Percentiles rank a stretch among this genome's conserved stretches.
phyloP scores from a whole-genome alignment of 2,888 invertebrate genomes.

The Melanargia galathea region DNA sequence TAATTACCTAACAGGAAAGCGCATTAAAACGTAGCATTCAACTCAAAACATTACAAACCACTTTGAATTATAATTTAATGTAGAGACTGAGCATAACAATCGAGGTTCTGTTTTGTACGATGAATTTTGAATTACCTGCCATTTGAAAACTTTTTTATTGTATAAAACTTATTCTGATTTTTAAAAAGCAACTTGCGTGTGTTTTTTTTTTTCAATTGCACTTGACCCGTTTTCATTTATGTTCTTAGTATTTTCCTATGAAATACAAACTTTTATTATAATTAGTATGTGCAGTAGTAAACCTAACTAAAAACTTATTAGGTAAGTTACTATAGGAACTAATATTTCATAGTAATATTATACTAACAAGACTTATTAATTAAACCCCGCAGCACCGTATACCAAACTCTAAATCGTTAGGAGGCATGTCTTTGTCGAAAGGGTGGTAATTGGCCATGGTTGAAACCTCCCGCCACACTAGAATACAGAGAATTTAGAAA shows the following conservation, averaged over 20 bases:
- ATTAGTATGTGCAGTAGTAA: background rate
- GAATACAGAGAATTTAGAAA: too few species aligned
- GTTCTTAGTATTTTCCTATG: conserved; percentile 4
- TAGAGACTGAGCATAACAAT: background rate
- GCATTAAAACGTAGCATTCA: background rate
- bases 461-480: too few species aligned
- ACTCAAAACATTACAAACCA: background rate
- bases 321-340: background rate
- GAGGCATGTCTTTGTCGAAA: too few species aligned
- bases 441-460: too few species aligned
- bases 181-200: conserved; percentile 8
- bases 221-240: conserved; percentile 32
- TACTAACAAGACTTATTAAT: too few species aligned
- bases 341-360: too few species aligned
- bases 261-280: background rate
- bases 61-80: background rate
- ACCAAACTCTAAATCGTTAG: too few species aligned
- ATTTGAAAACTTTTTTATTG: conserved; percentile 6
- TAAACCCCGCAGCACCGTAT: too few species aligned
- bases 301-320: background rate
- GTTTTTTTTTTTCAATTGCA: conserved; percentile 26
- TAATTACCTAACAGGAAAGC: background rate
- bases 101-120: background rate
- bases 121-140: conserved; percentile 19
- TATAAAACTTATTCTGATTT: background rate